Evolutionary conservation across 1,140 invertebrate genomes (phyloP).

Genomic region (Sarcophaga bullata): DNA sequence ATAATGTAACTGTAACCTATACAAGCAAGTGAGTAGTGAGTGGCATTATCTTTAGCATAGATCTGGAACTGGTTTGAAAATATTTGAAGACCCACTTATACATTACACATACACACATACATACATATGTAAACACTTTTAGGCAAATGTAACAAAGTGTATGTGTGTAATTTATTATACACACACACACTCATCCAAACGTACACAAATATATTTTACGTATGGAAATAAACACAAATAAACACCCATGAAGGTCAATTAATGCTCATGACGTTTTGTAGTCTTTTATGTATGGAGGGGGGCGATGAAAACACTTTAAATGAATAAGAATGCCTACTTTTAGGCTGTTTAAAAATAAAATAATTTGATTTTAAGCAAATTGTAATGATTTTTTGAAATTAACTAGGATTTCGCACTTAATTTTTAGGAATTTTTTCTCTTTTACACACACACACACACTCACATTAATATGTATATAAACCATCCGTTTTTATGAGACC

Average conservation of each 20-base stretch:
- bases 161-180: too few species aligned
- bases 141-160: too few species aligned
- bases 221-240: not conserved
- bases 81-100: not conserved
- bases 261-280: slow-evolving; percentile 13
- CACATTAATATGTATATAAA: too few species aligned
- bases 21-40: not conserved
- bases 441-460: slow-evolving; percentile 14
- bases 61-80: not conserved
- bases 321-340: not conserved
- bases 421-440: not conserved
- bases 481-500: not conserved
- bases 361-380: not conserved
- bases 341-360: not conserved
- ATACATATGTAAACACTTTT: not conserved
- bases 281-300: not conserved
- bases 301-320: not conserved
- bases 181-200: not conserved
- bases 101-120: not conserved
- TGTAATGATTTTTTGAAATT: not conserved
- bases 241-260: slow-evolving; percentile 14
- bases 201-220: not conserved
- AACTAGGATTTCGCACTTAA: too few species aligned
- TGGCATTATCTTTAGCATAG: not conserved
- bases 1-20: not conserved